Base-by-base conservation (phyloP, 2,113 vertebrate species). In the Oncorhynchus masou region DNA sequence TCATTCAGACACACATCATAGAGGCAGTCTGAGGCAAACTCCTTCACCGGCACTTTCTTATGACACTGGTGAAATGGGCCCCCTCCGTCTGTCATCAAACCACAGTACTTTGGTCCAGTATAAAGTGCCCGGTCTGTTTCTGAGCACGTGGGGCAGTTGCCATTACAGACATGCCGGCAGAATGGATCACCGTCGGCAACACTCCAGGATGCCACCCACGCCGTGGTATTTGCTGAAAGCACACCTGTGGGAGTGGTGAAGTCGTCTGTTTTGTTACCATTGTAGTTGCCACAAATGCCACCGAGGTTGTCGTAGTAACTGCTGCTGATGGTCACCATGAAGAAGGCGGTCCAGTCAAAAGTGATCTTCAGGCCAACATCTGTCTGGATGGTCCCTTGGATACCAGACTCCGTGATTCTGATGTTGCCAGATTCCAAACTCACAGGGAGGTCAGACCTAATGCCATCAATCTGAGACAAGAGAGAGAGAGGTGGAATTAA, bases 241-340 rank as follows among this genome's bases (percentile, higher is more conserved):
- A 83, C 76, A 0, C 81, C 81, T 0, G 84, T 82, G 0, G 72
- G n/a, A 3, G 82, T 73, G 0, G 68, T 78, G 49, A 84, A 0
- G 59, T 95, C 93, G 0, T 95, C 93, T 0, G 4, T 4, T 0
- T 39, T 1, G 9, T 93, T 57, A 2, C 75, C 70, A 64, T 94
- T 94, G 86, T 94, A 94, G 88, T 93, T 91, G 34, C 95, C 94
- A 0, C 94, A 95, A 48, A 96, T 90, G 27, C 95, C 94, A 0
- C 77, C 87, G 0, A 90, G 84, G 0, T 90, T 87, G 0, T 48
- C 34, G 0, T 89, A 88, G 73, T 94, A 96, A 79, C 92, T 94
- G 68, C 94, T 96, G 62, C 93, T 79, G 15, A 95, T 79, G 0
- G 82, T 86, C 0, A 95, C 81, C 7, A 81, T 71, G 13, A 94